phyloP scores from a whole-genome alignment of 2,113 vertebrate genomes.

The Rhinolophus sinicus region DNA sequence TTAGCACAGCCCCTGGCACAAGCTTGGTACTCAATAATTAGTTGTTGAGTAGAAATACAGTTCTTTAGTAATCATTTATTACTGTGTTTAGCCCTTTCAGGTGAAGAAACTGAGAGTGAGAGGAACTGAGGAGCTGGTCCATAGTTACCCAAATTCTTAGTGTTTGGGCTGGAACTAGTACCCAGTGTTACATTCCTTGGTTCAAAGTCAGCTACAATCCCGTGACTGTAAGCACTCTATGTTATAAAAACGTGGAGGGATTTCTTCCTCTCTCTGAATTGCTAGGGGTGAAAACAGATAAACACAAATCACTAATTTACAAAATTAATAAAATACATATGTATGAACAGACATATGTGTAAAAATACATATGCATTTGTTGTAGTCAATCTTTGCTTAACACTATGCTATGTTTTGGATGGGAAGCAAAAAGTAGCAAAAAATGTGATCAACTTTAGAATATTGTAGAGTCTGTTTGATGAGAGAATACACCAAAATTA shows the following conservation, averaged over 20 bases:
- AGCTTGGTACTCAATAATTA: neutral
- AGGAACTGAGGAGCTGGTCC: neutral
- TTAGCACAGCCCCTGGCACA: neutral
- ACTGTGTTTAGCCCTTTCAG: neutral
- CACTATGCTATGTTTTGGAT: neutral
- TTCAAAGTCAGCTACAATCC: neutral
- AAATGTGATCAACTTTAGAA: neutral
- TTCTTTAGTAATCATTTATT: neutral
- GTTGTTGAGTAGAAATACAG: neutral
- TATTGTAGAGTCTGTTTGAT: neutral
- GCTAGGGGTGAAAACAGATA: neutral
- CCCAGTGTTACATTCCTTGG: neutral
- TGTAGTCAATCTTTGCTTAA: neutral
- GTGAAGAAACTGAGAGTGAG: neutral
- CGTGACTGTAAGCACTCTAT: neutral
- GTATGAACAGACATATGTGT: neutral
- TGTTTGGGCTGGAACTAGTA: neutral
- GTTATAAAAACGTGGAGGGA: neutral
- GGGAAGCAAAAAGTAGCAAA: neutral
- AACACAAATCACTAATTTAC: neutral
- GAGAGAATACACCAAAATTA: neutral
- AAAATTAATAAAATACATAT: neutral
- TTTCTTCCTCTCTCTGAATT: neutral
- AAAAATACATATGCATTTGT: neutral
- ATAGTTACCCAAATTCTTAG: neutral